Base-by-base conservation (phyloP, 2,113 vertebrate species). In the Tautogolabrus adspersus region DNA sequence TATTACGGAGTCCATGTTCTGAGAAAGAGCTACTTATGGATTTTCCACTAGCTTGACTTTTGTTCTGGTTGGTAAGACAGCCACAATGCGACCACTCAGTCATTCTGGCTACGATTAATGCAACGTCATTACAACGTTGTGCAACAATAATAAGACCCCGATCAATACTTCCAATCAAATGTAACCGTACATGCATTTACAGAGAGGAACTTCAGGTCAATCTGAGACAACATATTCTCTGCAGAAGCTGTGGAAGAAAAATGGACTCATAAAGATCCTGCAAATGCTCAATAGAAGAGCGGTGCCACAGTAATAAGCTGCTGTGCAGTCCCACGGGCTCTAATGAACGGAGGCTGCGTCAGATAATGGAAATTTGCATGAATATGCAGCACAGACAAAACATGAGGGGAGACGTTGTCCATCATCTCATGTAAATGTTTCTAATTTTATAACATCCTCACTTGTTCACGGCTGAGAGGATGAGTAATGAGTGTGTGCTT, bases 151-250 rank as follows among this genome's bases (percentile, higher is more conserved):
- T 82, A 67, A 81, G 54, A 76, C 42, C 38, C n/a, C 26, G 30
- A 89, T 94, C 88, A 76, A 93, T 93, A 91, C 38, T 70, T 83
- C 63, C 81, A 92, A 79, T 91, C 63, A 91, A 90, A 91, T 79
- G 23, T 75, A 82, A 74, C 60, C 21, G 69, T 77, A 85, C 72
- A 22, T 70, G 52, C 71, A 77, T 89, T 90, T 83, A 90, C 66
- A 58, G 75, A 30, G 56, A 44, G 22, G 64, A 87, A 88, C 82
- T 89, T 47, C 57, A 88, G 89, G 87, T 91, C 78, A 82, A 11
- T n/a, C 7, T 40, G 13, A 79, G 63, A 89, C 74, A 78, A 83
- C 66, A 56, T 79, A 51, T 55, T 49, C 19, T 7, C 56, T 59
- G 55, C 13, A 58, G 49, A 19, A 23, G 55, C 47, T 44, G 56